Percentiles rank a stretch among this genome's conserved stretches.
Conservation (phyloP, 2,888 invertebrate species). For the Stenodera caucasica region DNA sequence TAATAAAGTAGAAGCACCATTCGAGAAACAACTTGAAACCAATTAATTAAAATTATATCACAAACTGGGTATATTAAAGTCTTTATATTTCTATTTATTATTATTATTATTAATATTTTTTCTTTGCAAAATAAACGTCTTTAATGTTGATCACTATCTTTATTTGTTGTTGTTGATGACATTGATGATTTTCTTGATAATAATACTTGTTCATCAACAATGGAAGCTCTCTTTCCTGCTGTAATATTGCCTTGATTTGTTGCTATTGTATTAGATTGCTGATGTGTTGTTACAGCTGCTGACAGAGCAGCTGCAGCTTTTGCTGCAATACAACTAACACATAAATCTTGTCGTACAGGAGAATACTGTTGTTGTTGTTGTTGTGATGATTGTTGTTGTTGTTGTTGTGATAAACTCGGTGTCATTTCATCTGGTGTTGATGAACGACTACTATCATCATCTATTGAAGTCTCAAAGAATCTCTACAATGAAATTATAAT, state of each 20-base stretch:
- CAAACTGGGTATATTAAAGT: constrained; percentile 9
- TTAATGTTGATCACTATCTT: not conserved
- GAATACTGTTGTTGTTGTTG: constrained; percentile 17
- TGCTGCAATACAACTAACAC: constrained; percentile 51
- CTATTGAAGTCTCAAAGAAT: constrained; percentile 56
- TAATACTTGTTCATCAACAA: constrained; percentile 19
- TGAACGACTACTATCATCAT: constrained; percentile 63
- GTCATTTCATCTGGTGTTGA: constrained; percentile 68
- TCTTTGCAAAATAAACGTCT: too few relatives aligned
- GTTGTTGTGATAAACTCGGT: constrained; percentile 55
- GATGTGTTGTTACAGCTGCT: not conserved
- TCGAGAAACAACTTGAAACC: not conserved
- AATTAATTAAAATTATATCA: constrained; percentile 18
- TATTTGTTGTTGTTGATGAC: not conserved
- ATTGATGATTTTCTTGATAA: constrained; percentile 10
- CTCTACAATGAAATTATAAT: constrained; percentile 33
- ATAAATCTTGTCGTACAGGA: constrained; percentile 48
- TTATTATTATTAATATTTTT: too few relatives aligned
- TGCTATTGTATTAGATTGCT: constrained; percentile 1
- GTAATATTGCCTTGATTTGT: constrained; percentile 20
- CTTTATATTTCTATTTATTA: not conserved
- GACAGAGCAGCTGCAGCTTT: constrained; percentile 34
- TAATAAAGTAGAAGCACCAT: constrained; percentile 2
- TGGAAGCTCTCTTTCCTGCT: constrained; percentile 13
- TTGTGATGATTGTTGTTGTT: constrained; percentile 21